A percentile compares a stretch with the other conserved stretches of the same genome.
These are phyloP conservation scores for Chaetodon auriga DNA, from an alignment of 2,113 vertebrate genomes.

Conservation along the genomic window DNA sequence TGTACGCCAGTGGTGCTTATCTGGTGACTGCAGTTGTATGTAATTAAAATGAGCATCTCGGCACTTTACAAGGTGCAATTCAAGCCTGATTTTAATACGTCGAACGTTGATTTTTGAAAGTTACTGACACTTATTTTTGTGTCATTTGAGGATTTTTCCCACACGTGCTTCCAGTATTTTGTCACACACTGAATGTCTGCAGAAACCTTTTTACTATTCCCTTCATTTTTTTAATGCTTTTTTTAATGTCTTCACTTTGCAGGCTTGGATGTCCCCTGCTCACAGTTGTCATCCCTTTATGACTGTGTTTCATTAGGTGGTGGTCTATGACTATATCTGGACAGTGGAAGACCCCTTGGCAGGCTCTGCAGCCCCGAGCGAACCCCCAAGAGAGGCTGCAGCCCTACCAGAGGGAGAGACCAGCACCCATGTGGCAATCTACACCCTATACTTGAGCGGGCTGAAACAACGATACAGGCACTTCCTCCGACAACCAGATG, in stretches of 20 bases:
- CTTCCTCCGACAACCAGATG: constrained; percentile 90
- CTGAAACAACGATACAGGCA: constrained; percentile 87
- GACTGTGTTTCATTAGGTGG: constrained; percentile 85
- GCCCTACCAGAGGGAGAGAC: constrained; percentile 62
- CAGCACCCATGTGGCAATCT: constrained; percentile 86
- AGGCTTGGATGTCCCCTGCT: too few relatives aligned
- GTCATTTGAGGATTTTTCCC: not conserved
- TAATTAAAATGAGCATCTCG: constrained; percentile 29
- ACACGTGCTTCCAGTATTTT: not conserved
- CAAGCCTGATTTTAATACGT: not conserved
- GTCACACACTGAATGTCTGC: not conserved
- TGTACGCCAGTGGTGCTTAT: constrained; percentile 44
- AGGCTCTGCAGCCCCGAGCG: constrained; percentile 66
- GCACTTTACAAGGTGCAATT: constrained; percentile 13
- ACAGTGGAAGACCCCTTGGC: constrained; percentile 81
- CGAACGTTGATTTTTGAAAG: not conserved
- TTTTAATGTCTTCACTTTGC: not conserved
- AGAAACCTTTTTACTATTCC: not conserved
- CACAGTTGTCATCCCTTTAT: too few relatives aligned
- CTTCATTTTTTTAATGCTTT: not conserved
- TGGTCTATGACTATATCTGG: constrained; percentile 93
- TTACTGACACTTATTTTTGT: not conserved
- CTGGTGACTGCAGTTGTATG: constrained; percentile 33
- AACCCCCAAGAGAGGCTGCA: constrained; percentile 62
- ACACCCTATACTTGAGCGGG: constrained; percentile 88